Base-by-base conservation (phyloP, 2,888 invertebrate species). In the Thera britannica region DNA sequence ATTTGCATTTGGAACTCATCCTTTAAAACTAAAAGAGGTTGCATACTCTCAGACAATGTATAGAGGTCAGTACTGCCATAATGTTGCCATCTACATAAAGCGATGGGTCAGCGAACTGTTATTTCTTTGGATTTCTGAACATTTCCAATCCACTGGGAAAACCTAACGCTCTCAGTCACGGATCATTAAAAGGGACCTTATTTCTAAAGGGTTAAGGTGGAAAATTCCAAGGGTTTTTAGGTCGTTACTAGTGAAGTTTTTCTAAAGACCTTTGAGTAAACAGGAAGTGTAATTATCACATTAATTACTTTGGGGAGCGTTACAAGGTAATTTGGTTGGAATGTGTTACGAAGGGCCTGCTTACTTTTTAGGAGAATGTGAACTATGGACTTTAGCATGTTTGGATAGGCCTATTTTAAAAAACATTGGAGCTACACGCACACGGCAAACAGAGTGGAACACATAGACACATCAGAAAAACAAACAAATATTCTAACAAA, bases 241-340 rank as follows among this genome's bases (percentile, higher is more conserved):
- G 12, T 54, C n/a, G 48, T 64, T 65, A 41, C 11, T 11, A 60
- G 49, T 58, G 34, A 59, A 64, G 56, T 67, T 67, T 55, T 64
- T 70, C 55, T 44, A 57, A 57, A 44, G 49, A 57, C 57, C 56
- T 66, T 46, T 66, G 57, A 46, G 71, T 71, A 70, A 71, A 71
- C 68, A 67, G 65, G 70, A 70, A 71, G 63, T 54, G 52, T 64
- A 74, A 74, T 74, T 71, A 67, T 58, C 54, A 54, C 63, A 65
- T 70, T 65, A 67, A 69, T 65, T 63, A 52, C 57, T 70, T 56
- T 49, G 36, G 55, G 65, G 54, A 55, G 34, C 35, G 46, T 44
- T 52, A 58, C 58, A 52, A 52, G 55, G 46, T 46, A 61, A 61
- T 61, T 57, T 41, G 2, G 44, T n/a, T 58, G 34, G 48, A 23